Evolutionary conservation across 2,797 vertebrate genomes (phyloP), one percentile per base, ranked within the genome.

Genomic region (Xiphorhynchus erythropygius): DNA sequence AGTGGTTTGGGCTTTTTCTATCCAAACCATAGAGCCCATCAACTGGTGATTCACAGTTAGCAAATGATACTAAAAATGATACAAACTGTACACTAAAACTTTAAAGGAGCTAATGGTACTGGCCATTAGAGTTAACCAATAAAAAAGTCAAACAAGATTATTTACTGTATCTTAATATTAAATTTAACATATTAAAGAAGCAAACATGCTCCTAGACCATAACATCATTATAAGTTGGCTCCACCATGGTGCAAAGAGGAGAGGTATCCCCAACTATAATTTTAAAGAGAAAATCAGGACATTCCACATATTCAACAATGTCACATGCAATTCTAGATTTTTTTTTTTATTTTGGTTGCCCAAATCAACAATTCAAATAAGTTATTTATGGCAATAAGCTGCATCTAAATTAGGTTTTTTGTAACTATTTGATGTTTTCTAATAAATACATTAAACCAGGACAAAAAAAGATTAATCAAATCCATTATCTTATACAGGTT

Each of bases 381-480:
- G 8, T 71, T 96, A 84, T 90, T 95, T 95, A 69, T 89, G 39
- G 49, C 50, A 94, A 93, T 80, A 94, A 81, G 16, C 28, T 79
- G 7, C 25, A 83, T 56, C 18, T 77, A 95, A 96, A 92, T 74
- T 81, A 57, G 10, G 2, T 1, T n/a, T 41, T 68, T 52, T 95
- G 47, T 93, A 97, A 84, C 93, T 96, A 94, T 95, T 92, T 94
- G 75, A 96, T 95, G 44, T 53, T 96, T 97, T 94, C 77, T 96
- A 95, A 68, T 24, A 65, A 65, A 69, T 24, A 13, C 39, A 95
- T 91, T 91, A 91, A 94, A 60, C 3, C 25, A 83, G 42, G 22
- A 83, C 47, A 83, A 56, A 37, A 37, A 69, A 89, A 74, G 35
- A 77, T 93, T 57, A 94, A 96, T 94, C 64, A 95, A 96, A 81